These are phyloP conservation scores for Orchestes rusci DNA, from an alignment of 2,888 invertebrate species.

Conservation along the genomic window DNA sequence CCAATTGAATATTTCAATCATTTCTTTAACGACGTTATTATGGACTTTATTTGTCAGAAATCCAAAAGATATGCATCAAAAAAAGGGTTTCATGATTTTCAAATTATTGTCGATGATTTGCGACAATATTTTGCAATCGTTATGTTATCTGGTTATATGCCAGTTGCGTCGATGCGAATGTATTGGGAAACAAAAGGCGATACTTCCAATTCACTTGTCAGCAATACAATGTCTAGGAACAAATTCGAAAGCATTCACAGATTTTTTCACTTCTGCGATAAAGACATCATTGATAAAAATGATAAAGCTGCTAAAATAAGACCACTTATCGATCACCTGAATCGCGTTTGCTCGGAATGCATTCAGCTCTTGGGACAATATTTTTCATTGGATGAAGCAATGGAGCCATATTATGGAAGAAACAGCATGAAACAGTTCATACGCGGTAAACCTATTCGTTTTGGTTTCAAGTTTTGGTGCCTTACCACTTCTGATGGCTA, in stretches of 20 bases:
- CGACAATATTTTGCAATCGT: slow-evolving; percentile 21
- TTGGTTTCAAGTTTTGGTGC: slow-evolving; percentile 21
- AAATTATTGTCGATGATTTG: slow-evolving; percentile 16
- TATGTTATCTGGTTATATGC: slow-evolving; percentile 5
- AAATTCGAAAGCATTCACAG: slow-evolving; percentile 23
- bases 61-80: slow-evolving; percentile 12
- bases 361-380: slow-evolving; percentile 17
- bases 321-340: slow-evolving; percentile 16
- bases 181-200: slow-evolving; percentile 5
- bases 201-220: slow-evolving; percentile 8
- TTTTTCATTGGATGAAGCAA: slow-evolving; percentile 28
- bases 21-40: slow-evolving; percentile 8
- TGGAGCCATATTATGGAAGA: slow-evolving; percentile 28
- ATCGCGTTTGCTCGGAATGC: slow-evolving; percentile 4
- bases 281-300: slow-evolving; percentile 19
- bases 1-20: slow-evolving; percentile 16
- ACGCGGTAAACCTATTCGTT: slow-evolving; percentile 24
- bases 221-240: slow-evolving; percentile 22
- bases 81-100: slow-evolving; percentile 15
- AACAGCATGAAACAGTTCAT: slow-evolving; percentile 31
- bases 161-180: slow-evolving; percentile 4
- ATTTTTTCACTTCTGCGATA: slow-evolving; percentile 25
- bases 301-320: slow-evolving; percentile 25
- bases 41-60: slow-evolving; percentile 8
- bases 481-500: slow-evolving; percentile 7